Evolutionary conservation across 2,888 invertebrate genomes (phyloP), one percentile per base, ranked within the genome.

Genomic region (Onthophagus sagittarius): DNA sequence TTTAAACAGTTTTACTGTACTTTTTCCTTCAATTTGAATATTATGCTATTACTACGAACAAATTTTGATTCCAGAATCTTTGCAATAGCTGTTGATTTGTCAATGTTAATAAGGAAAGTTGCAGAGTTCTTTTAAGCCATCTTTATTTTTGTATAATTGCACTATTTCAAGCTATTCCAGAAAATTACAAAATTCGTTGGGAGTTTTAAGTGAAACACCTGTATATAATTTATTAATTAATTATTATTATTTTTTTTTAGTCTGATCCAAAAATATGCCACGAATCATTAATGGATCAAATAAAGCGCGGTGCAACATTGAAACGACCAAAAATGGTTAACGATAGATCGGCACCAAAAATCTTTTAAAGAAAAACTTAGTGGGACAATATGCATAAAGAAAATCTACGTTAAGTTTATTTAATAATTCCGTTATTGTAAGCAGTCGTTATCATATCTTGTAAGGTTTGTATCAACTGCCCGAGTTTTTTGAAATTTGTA

Each of bases 211-310:
- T n/a, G n/a, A n/a, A n/a, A n/a, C n/a, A n/a, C n/a, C n/a, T n/a
- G n/a, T n/a, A n/a, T n/a, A n/a, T n/a, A n/a, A n/a, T 23, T 23
- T 23, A 23, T n/a, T 31, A 67, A 67, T 31, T 62, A 62, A 53
- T 63, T 32, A 63, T 31, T 31, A 63, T 71, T 23, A 62, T 70
- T 71, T 64, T 73, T 72, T 72, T 76, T 79, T 85, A 92, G 89
- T 92, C 93, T 74, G 94, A 94, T 85, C 93, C 94, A 0, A 89
- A 92, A 74, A 86, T 91, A 39, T 93, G 93, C 80, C 93, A 94
- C 85, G 95, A 95, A 78, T 96, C 96, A 0, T 87, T 96, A n/a
- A 95, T 96, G 95, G 96, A 96, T 87, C 96, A 96, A 83, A 96
- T 96, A 76, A 93, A 95, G 81, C 90, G 93, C 76, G 96, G 96